Evolutionary conservation across 2,888 invertebrate genomes (phyloP), one percentile per base, ranked within the genome.

Genomic region (Lomographa bimaculata): DNA sequence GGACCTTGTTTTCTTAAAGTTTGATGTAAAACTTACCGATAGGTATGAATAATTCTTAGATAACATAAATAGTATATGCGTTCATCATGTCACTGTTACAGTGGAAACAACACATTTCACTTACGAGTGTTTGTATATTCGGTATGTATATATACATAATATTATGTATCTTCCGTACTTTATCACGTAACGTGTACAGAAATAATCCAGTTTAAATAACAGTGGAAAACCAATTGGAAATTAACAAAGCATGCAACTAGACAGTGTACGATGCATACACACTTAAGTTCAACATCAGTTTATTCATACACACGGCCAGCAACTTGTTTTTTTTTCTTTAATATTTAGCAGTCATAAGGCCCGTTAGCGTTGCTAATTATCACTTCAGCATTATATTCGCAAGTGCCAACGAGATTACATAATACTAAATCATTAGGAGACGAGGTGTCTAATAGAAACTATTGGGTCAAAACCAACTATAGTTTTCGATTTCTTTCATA

Each of bases 401-500:
- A 41, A 34, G 27, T 11, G 29, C 32, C 51, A 54, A 48, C 32
- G 52, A 45, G 40, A 48, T 58, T 53, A 38, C 51, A 59, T 57
- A 53, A n/a, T n/a, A n/a, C n/a, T n/a, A n/a, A 52, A 64, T 51
- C 51, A 58, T 49, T 47, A 37, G 30, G 37, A 62, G 58, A 48
- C 50, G 43, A 44, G 37, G 28, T 50, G 57, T 50, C 51, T 28
- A 8, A 8, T 57, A 60, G 65, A 60, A 65, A 57, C 58, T 30
- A n/a, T n/a, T n/a, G n/a, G n/a, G n/a, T 4, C 14, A 14, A 14
- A 3, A 14, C 58, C 54, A 64, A 68, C 62, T 53, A 56, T 48
- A 53, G 57, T 70, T 67, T 65, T 68, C 54, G 51, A 63, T 76
- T 75, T 74, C 63, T 73, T 72, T 71, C 70, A 69, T 64, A 65